Evolutionary conservation across 2,888 invertebrate species (phyloP).

Genomic region (Andrena haemorrhoa): DNA sequence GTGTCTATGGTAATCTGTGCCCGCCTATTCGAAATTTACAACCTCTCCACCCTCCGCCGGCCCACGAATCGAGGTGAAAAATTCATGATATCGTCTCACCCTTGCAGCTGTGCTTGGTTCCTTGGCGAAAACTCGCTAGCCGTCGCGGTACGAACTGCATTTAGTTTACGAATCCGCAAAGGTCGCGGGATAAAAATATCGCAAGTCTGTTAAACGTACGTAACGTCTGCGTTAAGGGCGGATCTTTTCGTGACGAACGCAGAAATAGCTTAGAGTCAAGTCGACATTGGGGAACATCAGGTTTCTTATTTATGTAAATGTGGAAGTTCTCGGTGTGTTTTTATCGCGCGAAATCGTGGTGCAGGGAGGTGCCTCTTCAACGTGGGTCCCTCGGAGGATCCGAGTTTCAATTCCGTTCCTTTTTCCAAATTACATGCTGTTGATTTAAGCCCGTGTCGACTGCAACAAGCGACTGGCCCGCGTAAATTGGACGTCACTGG

Average conservation of each 20-base stretch:
- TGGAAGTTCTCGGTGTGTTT: too few relatives aligned
- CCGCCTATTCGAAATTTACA: conserved; percentile 76
- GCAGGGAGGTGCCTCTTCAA: neutral
- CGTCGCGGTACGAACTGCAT: neutral
- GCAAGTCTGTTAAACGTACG: neutral
- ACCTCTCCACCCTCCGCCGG: conserved; percentile 55
- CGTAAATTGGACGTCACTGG: conserved; percentile 68
- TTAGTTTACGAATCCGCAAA: too few relatives aligned
- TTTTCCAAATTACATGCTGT: conserved; percentile 41
- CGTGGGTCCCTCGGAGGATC: neutral
- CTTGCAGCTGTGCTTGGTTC: neutral
- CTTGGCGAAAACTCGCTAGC: neutral
- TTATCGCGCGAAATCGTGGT: neutral
- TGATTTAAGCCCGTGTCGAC: conserved; percentile 42
- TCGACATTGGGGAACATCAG: too few relatives aligned
- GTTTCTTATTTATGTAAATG: too few relatives aligned
- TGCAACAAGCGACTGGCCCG: conserved; percentile 51
- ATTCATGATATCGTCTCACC: neutral
- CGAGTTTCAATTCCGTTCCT: conserved; percentile 1
- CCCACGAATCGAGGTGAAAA: conserved; percentile 40
- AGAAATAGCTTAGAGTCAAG: too few relatives aligned
- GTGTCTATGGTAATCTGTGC: conserved; percentile 82
- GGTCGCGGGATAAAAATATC: too few relatives aligned
- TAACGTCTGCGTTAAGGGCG: too few relatives aligned
- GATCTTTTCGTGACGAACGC: too few relatives aligned